Percentiles rank a stretch among this genome's conserved stretches.
Conservation (phyloP, 1,140 invertebrate genomes). For the Elymnias hypermnestra region DNA sequence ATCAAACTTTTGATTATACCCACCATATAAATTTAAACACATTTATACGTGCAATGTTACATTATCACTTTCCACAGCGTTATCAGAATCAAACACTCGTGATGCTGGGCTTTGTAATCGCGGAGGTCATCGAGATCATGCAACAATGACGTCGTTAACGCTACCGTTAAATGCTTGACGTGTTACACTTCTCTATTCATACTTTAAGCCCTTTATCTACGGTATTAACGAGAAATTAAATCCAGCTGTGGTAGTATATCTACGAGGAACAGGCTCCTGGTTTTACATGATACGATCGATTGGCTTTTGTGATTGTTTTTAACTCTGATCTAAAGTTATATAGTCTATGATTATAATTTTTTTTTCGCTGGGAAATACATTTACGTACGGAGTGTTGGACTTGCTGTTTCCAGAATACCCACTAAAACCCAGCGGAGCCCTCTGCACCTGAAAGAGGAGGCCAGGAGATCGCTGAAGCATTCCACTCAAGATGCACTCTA, state of each 20-base stretch:
- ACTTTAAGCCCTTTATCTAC: slow-evolving; percentile 2
- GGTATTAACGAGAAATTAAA: not conserved
- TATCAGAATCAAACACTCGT: slow-evolving; percentile 17
- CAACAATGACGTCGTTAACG: slow-evolving; percentile 23
- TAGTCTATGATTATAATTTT: too few relatives aligned
- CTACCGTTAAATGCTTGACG: slow-evolving; percentile 21
- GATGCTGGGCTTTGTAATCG: slow-evolving; percentile 17
- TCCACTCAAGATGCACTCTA: too few relatives aligned
- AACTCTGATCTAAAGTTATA: too few relatives aligned
- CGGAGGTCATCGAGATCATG: slow-evolving; percentile 20
- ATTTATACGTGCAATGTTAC: not conserved
- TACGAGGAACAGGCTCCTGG: slow-evolving; percentile 4
- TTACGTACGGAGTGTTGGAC: too few relatives aligned
- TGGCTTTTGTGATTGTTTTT: slow-evolving; percentile 7
- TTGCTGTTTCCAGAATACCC: too few relatives aligned
- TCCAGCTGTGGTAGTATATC: not conserved
- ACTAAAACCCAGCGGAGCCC: too few relatives aligned
- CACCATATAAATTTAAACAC: too few relatives aligned
- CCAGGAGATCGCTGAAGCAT: not conserved
- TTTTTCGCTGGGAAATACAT: too few relatives aligned
- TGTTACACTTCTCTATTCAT: slow-evolving; percentile 7
- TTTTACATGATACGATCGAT: slow-evolving; percentile 5
- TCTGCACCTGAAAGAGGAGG: too few relatives aligned
- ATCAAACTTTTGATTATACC: too few relatives aligned
- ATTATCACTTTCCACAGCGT: slow-evolving; percentile 11